A percentile compares a stretch with the other conserved stretches of the same genome.
These are phyloP conservation scores for Chironomus riparius DNA, from an alignment of 2,888 invertebrate genomes.

Conservation along the genomic window DNA sequence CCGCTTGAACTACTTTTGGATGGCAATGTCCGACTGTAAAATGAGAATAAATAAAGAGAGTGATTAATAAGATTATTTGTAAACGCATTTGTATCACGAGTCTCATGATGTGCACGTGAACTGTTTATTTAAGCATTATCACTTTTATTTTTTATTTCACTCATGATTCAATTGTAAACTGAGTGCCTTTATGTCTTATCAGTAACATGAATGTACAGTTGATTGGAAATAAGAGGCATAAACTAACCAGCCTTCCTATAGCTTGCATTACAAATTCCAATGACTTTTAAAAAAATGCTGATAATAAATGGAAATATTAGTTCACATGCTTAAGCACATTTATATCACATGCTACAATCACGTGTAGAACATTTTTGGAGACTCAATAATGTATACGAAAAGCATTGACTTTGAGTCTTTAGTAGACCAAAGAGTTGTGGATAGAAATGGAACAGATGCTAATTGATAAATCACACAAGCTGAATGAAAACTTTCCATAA, in stretches of 20 bases:
- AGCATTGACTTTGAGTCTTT: too few relatives aligned
- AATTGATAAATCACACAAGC: too few relatives aligned
- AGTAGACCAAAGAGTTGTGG: too few relatives aligned
- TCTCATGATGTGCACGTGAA: slow-evolving; percentile 24
- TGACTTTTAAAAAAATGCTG: neutral
- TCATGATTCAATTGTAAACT: neutral
- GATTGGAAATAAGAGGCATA: neutral
- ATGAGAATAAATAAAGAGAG: slow-evolving; percentile 28
- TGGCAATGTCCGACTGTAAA: slow-evolving; percentile 94
- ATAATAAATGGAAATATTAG: neutral
- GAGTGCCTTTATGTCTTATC: neutral
- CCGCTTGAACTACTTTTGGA: slow-evolving; percentile 85
- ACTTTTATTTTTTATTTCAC: neutral
- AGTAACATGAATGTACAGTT: neutral
- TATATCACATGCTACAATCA: neutral
- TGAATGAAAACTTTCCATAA: too few relatives aligned
- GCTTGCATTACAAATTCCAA: neutral
- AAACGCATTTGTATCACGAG: slow-evolving; percentile 1
- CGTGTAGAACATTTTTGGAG: neutral
- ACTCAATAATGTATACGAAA: neutral
- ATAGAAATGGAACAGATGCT: too few relatives aligned
- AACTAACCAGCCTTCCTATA: neutral
- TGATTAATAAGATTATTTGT: slow-evolving; percentile 13
- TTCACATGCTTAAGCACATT: neutral
- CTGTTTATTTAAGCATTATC: neutral